Evolutionary conservation across 2,888 invertebrate genomes (phyloP).

Genomic region (Conus canariensis): DNA sequence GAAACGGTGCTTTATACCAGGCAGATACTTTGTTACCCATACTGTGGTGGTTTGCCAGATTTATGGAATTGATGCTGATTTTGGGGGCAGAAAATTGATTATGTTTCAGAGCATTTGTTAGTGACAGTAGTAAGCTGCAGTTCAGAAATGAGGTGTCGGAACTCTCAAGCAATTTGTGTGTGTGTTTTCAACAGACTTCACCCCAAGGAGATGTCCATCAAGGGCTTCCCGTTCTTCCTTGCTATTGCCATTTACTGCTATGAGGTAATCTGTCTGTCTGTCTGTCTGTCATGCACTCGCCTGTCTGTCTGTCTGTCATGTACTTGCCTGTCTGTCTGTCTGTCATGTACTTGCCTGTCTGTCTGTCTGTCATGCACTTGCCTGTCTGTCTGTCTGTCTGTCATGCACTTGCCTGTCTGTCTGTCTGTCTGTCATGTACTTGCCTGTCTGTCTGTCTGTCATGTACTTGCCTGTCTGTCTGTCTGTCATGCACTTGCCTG

Average conservation of each 20-base stretch:
- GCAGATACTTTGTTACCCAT: too few species aligned
- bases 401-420: neutral
- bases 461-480: neutral
- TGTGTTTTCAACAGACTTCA: conserved; percentile 69
- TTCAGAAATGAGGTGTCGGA: too few species aligned
- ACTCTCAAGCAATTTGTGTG: neutral
- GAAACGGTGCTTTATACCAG: too few species aligned
- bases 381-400: neutral
- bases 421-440: neutral
- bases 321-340: neutral
- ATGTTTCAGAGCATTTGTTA: too few species aligned
- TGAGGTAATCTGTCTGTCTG: conserved; percentile 73
- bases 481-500: neutral
- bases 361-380: too few species aligned
- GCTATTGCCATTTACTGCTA: conserved; percentile 80
- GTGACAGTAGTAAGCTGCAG: too few species aligned
- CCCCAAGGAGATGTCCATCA: conserved; percentile 77
- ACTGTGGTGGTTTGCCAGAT: too few species aligned
- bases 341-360: too few species aligned
- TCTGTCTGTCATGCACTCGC: neutral
- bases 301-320: neutral
- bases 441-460: neutral
- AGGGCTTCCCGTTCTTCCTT: conserved; percentile 76
- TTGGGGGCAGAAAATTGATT: too few species aligned
- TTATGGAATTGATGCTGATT: too few species aligned